Evolutionary conservation across 92 coral and sea anemone genomes (phyloP).

Genomic region (Palythoa heliodiscus): DNA sequence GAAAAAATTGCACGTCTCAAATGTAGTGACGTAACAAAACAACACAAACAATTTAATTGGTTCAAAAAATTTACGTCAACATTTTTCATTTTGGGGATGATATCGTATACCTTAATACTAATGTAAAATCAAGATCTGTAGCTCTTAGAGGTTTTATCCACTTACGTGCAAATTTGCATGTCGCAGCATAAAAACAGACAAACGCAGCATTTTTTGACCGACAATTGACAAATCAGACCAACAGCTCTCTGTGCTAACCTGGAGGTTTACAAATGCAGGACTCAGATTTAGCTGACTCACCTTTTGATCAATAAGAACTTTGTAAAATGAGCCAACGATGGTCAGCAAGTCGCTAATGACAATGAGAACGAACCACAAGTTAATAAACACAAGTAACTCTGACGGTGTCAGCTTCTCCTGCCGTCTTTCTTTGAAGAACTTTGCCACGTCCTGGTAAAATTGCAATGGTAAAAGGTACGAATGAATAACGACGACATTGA

Average conservation of each 20-base stretch:
- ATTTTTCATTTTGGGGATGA: no score
- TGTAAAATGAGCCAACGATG: slow-evolving; percentile 86
- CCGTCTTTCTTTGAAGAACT: slow-evolving; percentile 64
- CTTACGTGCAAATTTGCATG: no score
- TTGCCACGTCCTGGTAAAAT: slow-evolving; percentile 64
- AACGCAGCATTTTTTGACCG: no score
- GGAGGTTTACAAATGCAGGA: not conserved
- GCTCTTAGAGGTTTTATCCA: no score
- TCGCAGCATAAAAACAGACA: no score
- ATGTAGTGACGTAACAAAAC: no score
- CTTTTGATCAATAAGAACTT: slow-evolving; percentile 85
- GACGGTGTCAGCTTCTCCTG: slow-evolving; percentile 61
- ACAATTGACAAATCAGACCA: not conserved
- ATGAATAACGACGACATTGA: not conserved
- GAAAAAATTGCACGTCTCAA: no score
- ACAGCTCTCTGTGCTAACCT: not conserved
- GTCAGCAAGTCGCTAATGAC: slow-evolving; percentile 81
- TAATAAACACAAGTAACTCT: slow-evolving; percentile 77
- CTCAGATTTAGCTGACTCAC: slow-evolving; percentile 27
- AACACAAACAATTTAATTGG: no score
- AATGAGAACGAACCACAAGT: slow-evolving; percentile 82
- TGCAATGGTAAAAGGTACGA: no score
- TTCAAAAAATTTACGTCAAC: no score
- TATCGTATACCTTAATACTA: no score
- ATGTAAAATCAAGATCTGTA: no score